Conservation (phyloP, 2,113 vertebrate species). For the Donacobius atricapilla region DNA sequence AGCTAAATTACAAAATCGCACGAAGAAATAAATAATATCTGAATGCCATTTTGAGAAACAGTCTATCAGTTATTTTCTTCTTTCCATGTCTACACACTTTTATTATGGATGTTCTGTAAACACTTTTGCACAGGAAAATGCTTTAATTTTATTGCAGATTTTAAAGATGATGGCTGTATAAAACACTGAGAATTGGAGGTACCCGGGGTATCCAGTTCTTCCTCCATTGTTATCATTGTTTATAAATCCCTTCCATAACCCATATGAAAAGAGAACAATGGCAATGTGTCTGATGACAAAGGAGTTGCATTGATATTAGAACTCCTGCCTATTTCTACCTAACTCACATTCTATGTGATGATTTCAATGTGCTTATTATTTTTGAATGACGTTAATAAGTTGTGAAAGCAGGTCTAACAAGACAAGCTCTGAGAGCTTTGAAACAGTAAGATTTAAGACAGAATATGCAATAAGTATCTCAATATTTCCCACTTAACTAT, state of each 20-base stretch:
- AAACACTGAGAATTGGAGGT: neutral
- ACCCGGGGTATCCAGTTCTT: neutral
- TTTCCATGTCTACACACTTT: conserved; percentile 10
- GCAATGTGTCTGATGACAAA: neutral
- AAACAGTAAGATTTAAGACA: neutral
- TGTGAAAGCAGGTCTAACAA: conserved; percentile 21
- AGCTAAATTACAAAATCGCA: neutral
- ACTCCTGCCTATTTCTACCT: neutral
- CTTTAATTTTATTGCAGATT: neutral
- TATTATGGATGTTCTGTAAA: neutral
- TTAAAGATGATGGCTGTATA: neutral
- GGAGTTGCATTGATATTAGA: neutral
- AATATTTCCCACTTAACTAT: conserved; percentile 10
- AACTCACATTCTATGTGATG: neutral
- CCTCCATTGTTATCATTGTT: neutral
- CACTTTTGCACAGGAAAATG: neutral
- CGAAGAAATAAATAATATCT: neutral
- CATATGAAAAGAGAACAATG: neutral
- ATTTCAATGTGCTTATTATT: conserved; percentile 26
- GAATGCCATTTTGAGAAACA: conserved; percentile 2
- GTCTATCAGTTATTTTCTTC: conserved; percentile 25
- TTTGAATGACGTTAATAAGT: conserved; percentile 33
- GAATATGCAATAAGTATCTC: neutral
- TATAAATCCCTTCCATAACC: neutral
- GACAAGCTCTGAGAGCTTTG: neutral